phyloP scores from a whole-genome alignment of 2,797 vertebrate species.

The Mus spretus region DNA sequence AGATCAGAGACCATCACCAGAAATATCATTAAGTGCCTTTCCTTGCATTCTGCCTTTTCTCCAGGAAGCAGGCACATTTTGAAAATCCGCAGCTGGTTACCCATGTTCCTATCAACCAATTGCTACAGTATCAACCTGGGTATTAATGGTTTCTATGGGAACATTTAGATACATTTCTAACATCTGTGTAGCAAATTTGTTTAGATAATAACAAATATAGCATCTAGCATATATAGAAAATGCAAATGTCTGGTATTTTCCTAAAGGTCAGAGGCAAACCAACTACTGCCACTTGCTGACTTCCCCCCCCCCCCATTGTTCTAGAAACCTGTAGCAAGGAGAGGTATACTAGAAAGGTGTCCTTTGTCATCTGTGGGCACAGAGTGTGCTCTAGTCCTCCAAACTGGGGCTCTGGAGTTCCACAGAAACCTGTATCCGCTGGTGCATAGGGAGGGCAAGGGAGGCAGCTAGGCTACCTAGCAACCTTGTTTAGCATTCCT shows the following conservation, averaged over 20 bases:
- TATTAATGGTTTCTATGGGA: neutral
- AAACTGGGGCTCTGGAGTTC: neutral
- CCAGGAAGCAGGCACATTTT: neutral
- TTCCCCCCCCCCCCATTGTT: neutral
- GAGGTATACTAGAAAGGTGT: neutral
- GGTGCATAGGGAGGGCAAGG: neutral
- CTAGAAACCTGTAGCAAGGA: neutral
- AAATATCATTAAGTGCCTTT: too few relatives aligned
- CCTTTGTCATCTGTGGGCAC: neutral
- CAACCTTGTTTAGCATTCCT: neutral
- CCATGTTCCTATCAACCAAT: neutral
- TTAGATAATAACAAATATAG: neutral
- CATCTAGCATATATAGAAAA: neutral
- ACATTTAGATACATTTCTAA: neutral
- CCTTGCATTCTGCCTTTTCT: fast-evolving
- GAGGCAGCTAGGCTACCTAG: neutral
- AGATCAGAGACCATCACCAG: neutral
- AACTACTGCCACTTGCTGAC: neutral
- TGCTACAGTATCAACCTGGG: neutral
- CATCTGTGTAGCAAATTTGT: neutral
- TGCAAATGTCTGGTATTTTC: neutral
- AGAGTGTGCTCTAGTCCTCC: neutral
- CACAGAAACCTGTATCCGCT: too few relatives aligned
- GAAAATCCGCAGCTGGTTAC: neutral
- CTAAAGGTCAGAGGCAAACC: neutral